Percentiles rank a stretch among this genome's conserved stretches.
These are phyloP conservation scores for Eupithecia insigniata DNA, from an alignment of 2,888 invertebrate genomes.

Conservation along the genomic window DNA sequence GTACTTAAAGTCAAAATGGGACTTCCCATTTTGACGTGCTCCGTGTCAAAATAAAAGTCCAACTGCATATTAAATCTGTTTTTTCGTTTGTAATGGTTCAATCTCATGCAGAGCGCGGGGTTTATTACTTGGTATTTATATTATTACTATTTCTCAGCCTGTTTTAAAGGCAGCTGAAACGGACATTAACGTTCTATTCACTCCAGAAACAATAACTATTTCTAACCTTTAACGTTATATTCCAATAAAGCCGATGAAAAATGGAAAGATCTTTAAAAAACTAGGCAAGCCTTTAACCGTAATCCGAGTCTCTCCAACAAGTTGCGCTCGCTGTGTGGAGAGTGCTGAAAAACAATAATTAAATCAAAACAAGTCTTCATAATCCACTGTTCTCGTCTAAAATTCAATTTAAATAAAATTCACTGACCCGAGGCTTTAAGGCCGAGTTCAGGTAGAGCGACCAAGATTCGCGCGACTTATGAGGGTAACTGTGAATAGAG, in stretches of 20 bases:
- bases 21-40: no score
- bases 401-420: slow-evolving; percentile 36
- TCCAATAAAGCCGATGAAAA: not conserved
- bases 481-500: not conserved
- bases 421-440: slow-evolving; percentile 27
- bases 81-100: not conserved
- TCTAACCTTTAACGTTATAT: not conserved
- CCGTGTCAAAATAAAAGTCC: no score
- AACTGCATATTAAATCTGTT: no score
- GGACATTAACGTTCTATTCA: not conserved
- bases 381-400: slow-evolving; percentile 29
- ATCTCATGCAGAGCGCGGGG: not conserved
- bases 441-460: slow-evolving; percentile 3
- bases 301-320: not conserved
- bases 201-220: not conserved
- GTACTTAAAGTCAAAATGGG: no score
- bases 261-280: not conserved
- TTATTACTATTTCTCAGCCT: not conserved
- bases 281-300: not conserved
- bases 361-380: slow-evolving; percentile 30
- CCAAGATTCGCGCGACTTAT: slow-evolving; percentile 8
- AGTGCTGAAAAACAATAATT: slow-evolving; percentile 21
- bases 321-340: not conserved
- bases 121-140: not conserved
- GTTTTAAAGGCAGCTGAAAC: not conserved